phyloP scores from a whole-genome alignment of 2,797 vertebrate genomes.

The Myiotriccus ornatus region DNA sequence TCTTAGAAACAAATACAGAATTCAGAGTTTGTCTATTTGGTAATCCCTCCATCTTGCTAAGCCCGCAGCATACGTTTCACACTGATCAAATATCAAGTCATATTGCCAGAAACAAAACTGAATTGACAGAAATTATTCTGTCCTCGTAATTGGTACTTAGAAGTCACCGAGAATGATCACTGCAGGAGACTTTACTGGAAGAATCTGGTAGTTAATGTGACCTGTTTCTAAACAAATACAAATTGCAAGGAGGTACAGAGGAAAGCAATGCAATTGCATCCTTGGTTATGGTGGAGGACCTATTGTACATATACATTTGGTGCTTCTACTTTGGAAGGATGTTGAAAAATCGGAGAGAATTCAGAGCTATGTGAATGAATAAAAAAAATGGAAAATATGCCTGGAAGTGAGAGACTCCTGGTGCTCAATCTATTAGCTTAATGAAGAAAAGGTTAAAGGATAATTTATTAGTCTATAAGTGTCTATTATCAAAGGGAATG shows the following conservation, averaged over 20 bases:
- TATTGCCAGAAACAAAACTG: not conserved
- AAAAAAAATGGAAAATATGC: conserved; percentile 41
- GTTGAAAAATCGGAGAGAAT: not conserved
- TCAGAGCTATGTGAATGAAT: not conserved
- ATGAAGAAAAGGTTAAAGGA: conserved; percentile 67
- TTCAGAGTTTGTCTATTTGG: not conserved
- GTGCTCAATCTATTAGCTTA: conserved; percentile 59
- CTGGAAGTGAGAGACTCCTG: conserved; percentile 46
- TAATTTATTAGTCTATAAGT: conserved; percentile 65
- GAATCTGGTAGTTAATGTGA: not conserved
- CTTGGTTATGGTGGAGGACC: not conserved
- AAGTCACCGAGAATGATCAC: not conserved
- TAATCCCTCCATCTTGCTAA: not conserved
- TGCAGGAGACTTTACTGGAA: not conserved
- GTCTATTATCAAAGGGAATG: conserved; percentile 63
- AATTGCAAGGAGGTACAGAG: not conserved
- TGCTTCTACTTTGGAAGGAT: not conserved
- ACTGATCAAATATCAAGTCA: not conserved
- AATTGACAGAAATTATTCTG: not conserved
- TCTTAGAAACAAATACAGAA: not conserved
- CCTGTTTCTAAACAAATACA: not conserved
- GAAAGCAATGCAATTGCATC: not conserved
- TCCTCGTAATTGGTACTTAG: not conserved
- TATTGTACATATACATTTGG: not conserved
- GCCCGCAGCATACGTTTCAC: not conserved